phyloP scores from a whole-genome alignment of 2,888 invertebrate genomes.

The Oligia latruncula region DNA sequence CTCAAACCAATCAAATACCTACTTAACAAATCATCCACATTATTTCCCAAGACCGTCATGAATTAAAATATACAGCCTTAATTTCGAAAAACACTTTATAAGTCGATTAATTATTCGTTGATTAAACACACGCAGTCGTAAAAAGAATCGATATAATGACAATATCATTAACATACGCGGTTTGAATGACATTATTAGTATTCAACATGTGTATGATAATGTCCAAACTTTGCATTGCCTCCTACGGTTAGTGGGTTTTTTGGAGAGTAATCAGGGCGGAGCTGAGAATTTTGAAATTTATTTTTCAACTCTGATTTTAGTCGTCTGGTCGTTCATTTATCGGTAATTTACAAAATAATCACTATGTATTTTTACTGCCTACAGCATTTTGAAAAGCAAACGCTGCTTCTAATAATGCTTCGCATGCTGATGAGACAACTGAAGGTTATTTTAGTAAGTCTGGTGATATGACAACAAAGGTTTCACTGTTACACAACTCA shows the following conservation, averaged over 20 bases:
- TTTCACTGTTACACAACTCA: no score
- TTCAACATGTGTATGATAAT: conserved; percentile 58
- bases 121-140: conserved; percentile 63
- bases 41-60: conserved; percentile 42
- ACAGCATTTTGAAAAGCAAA: neutral
- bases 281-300: conserved; percentile 2
- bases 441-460: no score
- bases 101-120: conserved; percentile 62
- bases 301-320: neutral
- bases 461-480: no score
- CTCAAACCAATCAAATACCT: conserved; percentile 1
- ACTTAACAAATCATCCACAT: conserved; percentile 42
- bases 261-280: conserved; percentile 8
- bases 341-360: neutral
- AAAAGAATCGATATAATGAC: conserved; percentile 55
- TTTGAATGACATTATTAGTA: conserved; percentile 62
- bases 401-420: neutral
- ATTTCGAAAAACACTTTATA: conserved; percentile 61
- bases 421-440: neutral
- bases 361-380: no score
- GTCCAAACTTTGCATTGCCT: conserved; percentile 51
- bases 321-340: neutral
- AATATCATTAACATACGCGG: conserved; percentile 50
- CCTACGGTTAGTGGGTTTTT: conserved; percentile 49
- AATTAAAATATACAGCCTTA: conserved; percentile 47